These are phyloP conservation scores for Sycophila sp. DNA, from an alignment of 1,140 invertebrate species.

Conservation along the genomic window DNA sequence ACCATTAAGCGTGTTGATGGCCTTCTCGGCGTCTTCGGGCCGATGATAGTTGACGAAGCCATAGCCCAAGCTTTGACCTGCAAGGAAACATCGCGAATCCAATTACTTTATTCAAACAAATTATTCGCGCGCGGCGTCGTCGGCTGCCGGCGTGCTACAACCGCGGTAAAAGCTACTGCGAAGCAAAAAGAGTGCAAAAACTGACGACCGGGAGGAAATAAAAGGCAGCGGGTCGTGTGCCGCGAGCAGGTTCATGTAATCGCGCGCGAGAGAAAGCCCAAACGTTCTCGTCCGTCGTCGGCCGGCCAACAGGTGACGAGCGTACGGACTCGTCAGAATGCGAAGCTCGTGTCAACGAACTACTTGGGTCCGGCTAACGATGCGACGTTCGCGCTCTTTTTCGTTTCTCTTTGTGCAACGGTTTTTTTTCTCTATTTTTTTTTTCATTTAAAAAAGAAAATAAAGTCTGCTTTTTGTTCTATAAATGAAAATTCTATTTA, in stretches of 20 bases:
- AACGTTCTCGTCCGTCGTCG: slow-evolving; percentile 30
- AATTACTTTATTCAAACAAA: slow-evolving; percentile 25
- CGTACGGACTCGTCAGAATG: slow-evolving; percentile 9
- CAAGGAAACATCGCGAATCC: slow-evolving; percentile 55
- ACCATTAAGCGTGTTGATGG: slow-evolving; percentile 96
- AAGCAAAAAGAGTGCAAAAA: slow-evolving; percentile 14
- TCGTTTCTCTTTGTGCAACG: too few relatives aligned
- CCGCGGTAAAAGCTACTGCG: too few relatives aligned
- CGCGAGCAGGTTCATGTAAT: background rate
- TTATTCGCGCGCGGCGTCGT: background rate
- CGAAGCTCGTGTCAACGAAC: slow-evolving; percentile 24
- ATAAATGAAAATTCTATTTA: too few relatives aligned
- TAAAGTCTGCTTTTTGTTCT: too few relatives aligned
- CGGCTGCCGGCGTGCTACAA: too few relatives aligned
- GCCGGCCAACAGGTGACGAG: slow-evolving; percentile 26
- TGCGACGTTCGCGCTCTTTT: background rate
- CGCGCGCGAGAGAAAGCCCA: slow-evolving; percentile 29
- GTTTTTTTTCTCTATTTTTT: too few relatives aligned
- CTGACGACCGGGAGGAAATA: slow-evolving; percentile 17
- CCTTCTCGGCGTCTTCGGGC: slow-evolving; percentile 96
- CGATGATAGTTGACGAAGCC: slow-evolving; percentile 99
- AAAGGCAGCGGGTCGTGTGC: background rate
- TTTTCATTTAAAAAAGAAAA: too few relatives aligned
- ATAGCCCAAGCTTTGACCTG: slow-evolving; percentile 98
- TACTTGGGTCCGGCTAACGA: background rate